Conservation (phyloP, 2,888 invertebrate species). For the Troides oblongomaculatus region DNA sequence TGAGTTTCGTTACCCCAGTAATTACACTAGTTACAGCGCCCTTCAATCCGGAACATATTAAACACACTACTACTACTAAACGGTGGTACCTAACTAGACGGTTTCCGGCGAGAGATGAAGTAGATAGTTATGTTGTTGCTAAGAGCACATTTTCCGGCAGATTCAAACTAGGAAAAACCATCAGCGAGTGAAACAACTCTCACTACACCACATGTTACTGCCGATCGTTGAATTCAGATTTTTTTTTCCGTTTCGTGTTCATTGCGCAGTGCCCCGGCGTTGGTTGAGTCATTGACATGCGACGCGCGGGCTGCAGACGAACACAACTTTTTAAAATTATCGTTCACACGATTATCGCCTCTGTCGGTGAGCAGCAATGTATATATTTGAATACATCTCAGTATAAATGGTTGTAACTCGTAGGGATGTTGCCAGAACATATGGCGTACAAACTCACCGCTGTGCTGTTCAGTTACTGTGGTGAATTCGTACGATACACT, state of each 20-base stretch:
- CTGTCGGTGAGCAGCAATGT: constrained; percentile 20
- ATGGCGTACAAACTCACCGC: constrained; percentile 34
- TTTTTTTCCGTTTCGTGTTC: constrained; percentile 40
- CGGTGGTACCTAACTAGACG: no score
- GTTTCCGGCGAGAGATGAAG: no score
- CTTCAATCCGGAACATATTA: no score
- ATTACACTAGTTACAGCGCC: no score
- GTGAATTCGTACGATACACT: constrained; percentile 29
- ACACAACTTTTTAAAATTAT: constrained; percentile 34
- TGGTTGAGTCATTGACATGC: constrained; percentile 46
- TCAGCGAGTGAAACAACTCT: constrained; percentile 27
- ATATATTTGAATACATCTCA: constrained; percentile 32
- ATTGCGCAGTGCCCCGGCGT: constrained; percentile 35
- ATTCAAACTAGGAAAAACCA: constrained; percentile 24
- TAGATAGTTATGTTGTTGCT: neutral
- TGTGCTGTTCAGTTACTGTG: constrained; percentile 20
- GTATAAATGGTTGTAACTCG: constrained; percentile 33
- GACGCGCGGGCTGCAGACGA: constrained; percentile 38
- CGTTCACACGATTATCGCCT: constrained; percentile 33
- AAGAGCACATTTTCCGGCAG: constrained; percentile 21
- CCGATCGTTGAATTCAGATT: constrained; percentile 35
- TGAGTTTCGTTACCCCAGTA: no score
- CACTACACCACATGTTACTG: constrained; percentile 32
- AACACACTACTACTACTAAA: no score
- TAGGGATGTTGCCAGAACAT: constrained; percentile 37